Evolutionary conservation across 2,888 invertebrate species (phyloP).

Genomic region (Cryptocephalus moraei): DNA sequence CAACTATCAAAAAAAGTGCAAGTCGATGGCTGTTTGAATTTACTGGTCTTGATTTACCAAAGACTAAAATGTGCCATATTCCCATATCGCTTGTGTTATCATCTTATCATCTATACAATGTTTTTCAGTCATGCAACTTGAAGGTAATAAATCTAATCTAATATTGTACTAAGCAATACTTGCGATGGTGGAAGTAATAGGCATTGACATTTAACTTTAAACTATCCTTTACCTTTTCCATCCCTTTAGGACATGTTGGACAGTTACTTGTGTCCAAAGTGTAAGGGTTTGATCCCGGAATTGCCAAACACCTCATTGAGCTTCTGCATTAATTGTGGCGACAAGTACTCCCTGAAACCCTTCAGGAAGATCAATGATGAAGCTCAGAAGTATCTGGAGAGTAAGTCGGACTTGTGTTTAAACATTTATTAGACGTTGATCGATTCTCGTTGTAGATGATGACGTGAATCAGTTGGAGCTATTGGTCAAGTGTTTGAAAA

Average conservation of each 20-base stretch:
- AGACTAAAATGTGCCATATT: too few species aligned
- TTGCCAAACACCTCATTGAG: constrained; percentile 30
- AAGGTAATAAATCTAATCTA: too few species aligned
- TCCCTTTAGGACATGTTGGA: constrained; percentile 35
- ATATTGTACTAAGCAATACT: too few species aligned
- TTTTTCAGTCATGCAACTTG: too few species aligned
- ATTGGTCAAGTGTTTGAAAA: constrained; percentile 37
- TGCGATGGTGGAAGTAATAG: background rate
- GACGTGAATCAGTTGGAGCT: constrained; percentile 27
- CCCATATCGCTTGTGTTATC: too few species aligned
- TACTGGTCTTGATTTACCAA: too few species aligned
- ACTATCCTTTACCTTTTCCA: background rate
- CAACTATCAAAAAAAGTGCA: too few species aligned
- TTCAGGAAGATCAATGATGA: constrained; percentile 25
- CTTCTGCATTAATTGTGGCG: constrained; percentile 23
- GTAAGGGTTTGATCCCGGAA: constrained; percentile 29
- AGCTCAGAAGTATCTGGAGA: constrained; percentile 29
- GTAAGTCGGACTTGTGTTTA: constrained; percentile 14
- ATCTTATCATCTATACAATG: too few species aligned
- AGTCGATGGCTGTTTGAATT: too few species aligned
- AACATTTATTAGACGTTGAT: background rate
- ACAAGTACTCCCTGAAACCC: constrained; percentile 22
- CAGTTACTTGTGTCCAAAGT: constrained; percentile 35
- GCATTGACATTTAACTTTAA: background rate
- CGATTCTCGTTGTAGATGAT: constrained; percentile 15